phyloP scores from a whole-genome alignment of 2,888 invertebrate species.

The Dicroscelio sp. region DNA sequence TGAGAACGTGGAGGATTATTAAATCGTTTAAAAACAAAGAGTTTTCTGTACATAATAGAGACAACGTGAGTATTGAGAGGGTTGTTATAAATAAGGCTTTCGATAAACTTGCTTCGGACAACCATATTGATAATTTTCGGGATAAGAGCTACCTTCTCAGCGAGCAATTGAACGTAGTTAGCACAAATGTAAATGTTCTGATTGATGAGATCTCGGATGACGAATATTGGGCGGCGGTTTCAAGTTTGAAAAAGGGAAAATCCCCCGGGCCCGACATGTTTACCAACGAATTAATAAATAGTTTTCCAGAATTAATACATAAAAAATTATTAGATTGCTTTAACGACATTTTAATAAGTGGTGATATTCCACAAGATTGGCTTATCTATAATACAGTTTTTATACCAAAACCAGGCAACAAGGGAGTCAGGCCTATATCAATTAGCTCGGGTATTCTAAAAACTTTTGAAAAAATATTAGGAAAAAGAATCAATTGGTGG shows the following conservation, averaged over 20 bases:
- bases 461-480: not conserved
- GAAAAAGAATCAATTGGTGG: not conserved
- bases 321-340: not conserved
- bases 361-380: not conserved
- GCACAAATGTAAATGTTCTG: not conserved
- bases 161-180: not conserved
- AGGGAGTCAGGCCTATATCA: not conserved
- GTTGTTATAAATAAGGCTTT: too few species aligned
- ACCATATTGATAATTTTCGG: too few species aligned
- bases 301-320: not conserved
- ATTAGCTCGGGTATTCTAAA: not conserved
- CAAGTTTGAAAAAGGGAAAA: not conserved
- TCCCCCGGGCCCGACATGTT: slow-evolving; percentile 6
- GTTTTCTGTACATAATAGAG: not conserved
- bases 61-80: not conserved
- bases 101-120: too few species aligned
- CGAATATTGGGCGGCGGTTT: not conserved
- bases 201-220: not conserved
- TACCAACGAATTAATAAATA: not conserved
- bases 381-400: not conserved
- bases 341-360: not conserved
- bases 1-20: not conserved
- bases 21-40: slow-evolving; percentile 26
- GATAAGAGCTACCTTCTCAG: too few species aligned
- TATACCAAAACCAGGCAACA: not conserved